phyloP scores from a whole-genome alignment of 92 coral and sea anemone genomes.

The Siderastrea radians region DNA sequence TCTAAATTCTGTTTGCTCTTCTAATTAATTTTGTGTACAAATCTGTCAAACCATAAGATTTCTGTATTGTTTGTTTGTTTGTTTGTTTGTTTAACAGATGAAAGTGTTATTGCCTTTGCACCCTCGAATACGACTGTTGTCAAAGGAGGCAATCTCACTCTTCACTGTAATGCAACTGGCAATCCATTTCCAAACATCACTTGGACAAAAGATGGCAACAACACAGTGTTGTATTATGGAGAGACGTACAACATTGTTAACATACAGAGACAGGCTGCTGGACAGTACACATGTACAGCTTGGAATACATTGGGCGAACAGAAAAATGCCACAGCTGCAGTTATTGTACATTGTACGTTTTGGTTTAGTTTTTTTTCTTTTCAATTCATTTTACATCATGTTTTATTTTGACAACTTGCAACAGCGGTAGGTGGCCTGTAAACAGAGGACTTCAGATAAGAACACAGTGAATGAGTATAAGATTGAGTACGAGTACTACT shows the following conservation, averaged over 20 bases:
- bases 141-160: slow-evolving; percentile 14
- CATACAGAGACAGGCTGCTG: too few species aligned
- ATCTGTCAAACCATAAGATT: too few species aligned
- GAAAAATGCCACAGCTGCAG: background rate
- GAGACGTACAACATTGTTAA: too few species aligned
- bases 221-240: too few species aligned
- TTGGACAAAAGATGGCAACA: too few species aligned
- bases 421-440: too few species aligned
- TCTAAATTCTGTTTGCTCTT: too few species aligned
- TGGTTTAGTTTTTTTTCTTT: background rate
- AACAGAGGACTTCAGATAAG: too few species aligned
- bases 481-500: too few species aligned
- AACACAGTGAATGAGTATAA: too few species aligned
- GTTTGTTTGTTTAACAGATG: background rate
- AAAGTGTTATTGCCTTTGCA: background rate
- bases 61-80: too few species aligned
- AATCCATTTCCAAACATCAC: background rate
- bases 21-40: too few species aligned
- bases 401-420: background rate
- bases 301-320: slow-evolving; percentile 11
- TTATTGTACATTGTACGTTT: background rate
- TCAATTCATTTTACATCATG: background rate
- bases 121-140: background rate
- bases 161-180: slow-evolving; percentile 28
- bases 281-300: slow-evolving; percentile 10